Base-by-base conservation (phyloP, 2,797 vertebrate species). In the Taeniopygia guttata region DNA sequence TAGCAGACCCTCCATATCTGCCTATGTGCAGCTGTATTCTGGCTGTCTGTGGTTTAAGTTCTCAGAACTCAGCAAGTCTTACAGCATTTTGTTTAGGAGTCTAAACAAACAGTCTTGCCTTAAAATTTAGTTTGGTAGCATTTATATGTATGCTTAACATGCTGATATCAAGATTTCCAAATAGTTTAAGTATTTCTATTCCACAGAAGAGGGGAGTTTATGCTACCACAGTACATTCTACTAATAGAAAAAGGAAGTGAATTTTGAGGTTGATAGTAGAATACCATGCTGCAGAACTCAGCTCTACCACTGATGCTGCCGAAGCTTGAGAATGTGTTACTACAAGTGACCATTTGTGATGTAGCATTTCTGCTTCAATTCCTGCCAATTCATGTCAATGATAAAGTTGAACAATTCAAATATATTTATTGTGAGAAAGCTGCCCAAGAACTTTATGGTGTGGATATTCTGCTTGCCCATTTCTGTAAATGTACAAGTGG, bases 41-140 rank as follows among this genome's bases (percentile, higher is more conserved):
- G 95, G 45, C 90, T 87, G 93, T 83, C 88, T 96, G 97, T 97
- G 97, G 98, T 97, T 98, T 97, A 91, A 83, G 93, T 97, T 98
- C 94, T 97, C 93, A 96, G 95, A 98, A 96, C 95, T 97, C 94
- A 94, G 95, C 96, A 94, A 97, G 95, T 91, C 81, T 92, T 89
- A 29, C 30, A 64, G 89, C 80, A 60, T 97, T 90, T 95, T 94
- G 96, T 97, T 97, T 96, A 94, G 90, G 45, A 76, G 60, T 93
- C 73, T 92, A 94, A 95, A 96, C 94, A 95, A 95, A 76, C 63
- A 72, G 87, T 87, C 80, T 94, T 81, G 81, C 84, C 94, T 95
- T 96, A 94, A 92, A 89, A 85, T 95, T 96, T 93, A 94, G 91
- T 95, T 92, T 89, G 82, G 60, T 97, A 87, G 82, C 89, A 92